Conservation (phyloP, 2,113 vertebrate genomes). For the Lepisosteus osseus region DNA sequence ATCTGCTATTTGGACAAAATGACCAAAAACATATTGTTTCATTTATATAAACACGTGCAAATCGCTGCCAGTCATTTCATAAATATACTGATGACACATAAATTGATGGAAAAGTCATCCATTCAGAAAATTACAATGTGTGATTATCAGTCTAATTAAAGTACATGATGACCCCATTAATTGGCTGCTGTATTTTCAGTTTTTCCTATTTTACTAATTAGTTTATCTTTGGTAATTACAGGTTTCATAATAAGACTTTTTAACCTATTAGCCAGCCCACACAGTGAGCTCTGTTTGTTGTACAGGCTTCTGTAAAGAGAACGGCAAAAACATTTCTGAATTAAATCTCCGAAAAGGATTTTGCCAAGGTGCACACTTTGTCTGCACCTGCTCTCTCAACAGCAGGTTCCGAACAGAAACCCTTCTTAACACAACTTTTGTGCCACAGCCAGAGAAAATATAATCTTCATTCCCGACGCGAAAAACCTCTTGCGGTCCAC, state of each 20-base stretch:
- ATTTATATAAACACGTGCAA: conserved; percentile 55
- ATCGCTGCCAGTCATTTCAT: conserved; percentile 58
- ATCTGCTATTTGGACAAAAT: conserved; percentile 66
- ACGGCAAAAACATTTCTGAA: conserved; percentile 24
- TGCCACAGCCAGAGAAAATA: conserved; percentile 49
- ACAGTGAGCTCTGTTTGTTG: conserved; percentile 45
- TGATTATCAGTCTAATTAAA: conserved; percentile 84
- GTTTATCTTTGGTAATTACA: conserved; percentile 69
- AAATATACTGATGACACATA: conserved; percentile 66
- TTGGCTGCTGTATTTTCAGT: conserved; percentile 52
- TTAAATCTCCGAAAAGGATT: not conserved
- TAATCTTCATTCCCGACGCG: conserved; percentile 43
- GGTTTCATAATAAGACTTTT: conserved; percentile 50
- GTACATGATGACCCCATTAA: conserved; percentile 74
- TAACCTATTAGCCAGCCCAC: conserved; percentile 48
- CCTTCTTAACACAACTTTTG: conserved; percentile 50
- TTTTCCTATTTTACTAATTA: conserved; percentile 70
- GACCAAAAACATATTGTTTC: conserved; percentile 68
- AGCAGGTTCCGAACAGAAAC: conserved; percentile 36
- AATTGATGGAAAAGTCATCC: conserved; percentile 82
- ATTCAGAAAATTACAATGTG: conserved; percentile 83
- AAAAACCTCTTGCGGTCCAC: conserved; percentile 39
- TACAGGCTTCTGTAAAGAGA: not conserved
- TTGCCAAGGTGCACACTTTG: conserved; percentile 53
- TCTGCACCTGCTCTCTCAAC: conserved; percentile 57